phyloP scores from a whole-genome alignment of 1,140 invertebrate genomes.

The Sesamia nonagrioides region DNA sequence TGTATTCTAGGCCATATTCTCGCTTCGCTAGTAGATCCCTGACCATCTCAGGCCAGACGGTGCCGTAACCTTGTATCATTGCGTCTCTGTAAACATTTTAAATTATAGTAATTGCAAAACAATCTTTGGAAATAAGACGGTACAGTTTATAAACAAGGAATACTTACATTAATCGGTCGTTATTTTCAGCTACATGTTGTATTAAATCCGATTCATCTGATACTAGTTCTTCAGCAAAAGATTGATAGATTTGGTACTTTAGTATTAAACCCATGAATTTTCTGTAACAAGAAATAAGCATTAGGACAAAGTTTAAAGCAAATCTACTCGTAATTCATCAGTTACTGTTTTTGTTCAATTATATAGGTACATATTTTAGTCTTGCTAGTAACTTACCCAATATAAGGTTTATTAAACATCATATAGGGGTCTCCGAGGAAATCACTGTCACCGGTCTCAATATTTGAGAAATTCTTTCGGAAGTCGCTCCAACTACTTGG shows the following conservation, averaged over 20 bases:
- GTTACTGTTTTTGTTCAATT: too few relatives aligned
- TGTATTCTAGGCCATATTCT: slow-evolving; percentile 79
- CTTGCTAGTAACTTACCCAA: slow-evolving; percentile 75
- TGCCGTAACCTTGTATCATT: slow-evolving; percentile 77
- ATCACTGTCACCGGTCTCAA: slow-evolving; percentile 79
- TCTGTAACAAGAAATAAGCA: slow-evolving; percentile 64
- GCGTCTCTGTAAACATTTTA: slow-evolving; percentile 68
- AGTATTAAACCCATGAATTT: slow-evolving; percentile 81
- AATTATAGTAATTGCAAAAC: background rate
- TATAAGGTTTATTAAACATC: slow-evolving; percentile 88
- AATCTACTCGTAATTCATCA: too few relatives aligned
- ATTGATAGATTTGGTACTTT: slow-evolving; percentile 83
- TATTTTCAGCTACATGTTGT: slow-evolving; percentile 72
- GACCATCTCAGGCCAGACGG: slow-evolving; percentile 75
- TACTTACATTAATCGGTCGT: slow-evolving; percentile 77
- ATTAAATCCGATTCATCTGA: slow-evolving; percentile 78
- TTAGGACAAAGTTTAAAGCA: background rate
- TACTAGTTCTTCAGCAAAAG: slow-evolving; percentile 80
- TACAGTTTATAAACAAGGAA: background rate
- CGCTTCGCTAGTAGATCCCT: slow-evolving; percentile 78
- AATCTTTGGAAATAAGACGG: background rate
- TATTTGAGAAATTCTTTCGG: slow-evolving; percentile 79
- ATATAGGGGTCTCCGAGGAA: slow-evolving; percentile 88
- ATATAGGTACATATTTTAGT: too few relatives aligned
- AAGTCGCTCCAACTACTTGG: slow-evolving; percentile 87